Evolutionary conservation across 2,888 invertebrate genomes (phyloP).

Genomic region (Steinernema scapterisci): DNA sequence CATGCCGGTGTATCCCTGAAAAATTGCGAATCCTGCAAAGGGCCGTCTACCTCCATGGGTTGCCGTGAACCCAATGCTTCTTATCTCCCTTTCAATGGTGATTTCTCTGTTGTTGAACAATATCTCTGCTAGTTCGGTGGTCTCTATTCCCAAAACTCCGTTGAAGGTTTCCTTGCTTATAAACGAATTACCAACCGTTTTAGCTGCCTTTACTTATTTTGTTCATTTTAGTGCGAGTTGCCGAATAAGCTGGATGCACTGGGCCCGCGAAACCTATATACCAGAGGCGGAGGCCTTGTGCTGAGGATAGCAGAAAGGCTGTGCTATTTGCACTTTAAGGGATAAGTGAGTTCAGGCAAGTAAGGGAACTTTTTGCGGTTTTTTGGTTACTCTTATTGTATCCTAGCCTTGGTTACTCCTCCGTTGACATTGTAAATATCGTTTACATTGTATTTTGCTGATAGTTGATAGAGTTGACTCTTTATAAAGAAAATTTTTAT

Average conservation of each 20-base stretch:
- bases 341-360: neutral
- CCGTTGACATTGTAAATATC: neutral
- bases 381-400: neutral
- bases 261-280: slow-evolving; percentile 11
- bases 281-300: slow-evolving; percentile 26
- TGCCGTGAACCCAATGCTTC: neutral
- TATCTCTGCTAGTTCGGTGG: slow-evolving; percentile 18
- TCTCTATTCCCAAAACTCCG: neutral
- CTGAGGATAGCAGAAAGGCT: slow-evolving; percentile 8
- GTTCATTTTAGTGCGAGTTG: slow-evolving; percentile 12
- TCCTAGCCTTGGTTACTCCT: neutral
- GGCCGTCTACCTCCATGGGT: neutral
- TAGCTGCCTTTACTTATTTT: neutral
- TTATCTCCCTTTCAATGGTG: slow-evolving; percentile 12
- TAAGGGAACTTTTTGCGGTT: neutral
- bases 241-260: slow-evolving; percentile 27
- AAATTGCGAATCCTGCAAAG: neutral
- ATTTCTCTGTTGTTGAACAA: slow-evolving; percentile 16
- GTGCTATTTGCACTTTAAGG: slow-evolving; percentile 3
- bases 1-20: neutral
- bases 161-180: neutral
- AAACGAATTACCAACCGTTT: neutral
- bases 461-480: neutral
- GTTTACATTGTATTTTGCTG: neutral
- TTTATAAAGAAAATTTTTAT: neutral